phyloP scores from a whole-genome alignment of 2,888 invertebrate species.

The Apamea crenata region DNA sequence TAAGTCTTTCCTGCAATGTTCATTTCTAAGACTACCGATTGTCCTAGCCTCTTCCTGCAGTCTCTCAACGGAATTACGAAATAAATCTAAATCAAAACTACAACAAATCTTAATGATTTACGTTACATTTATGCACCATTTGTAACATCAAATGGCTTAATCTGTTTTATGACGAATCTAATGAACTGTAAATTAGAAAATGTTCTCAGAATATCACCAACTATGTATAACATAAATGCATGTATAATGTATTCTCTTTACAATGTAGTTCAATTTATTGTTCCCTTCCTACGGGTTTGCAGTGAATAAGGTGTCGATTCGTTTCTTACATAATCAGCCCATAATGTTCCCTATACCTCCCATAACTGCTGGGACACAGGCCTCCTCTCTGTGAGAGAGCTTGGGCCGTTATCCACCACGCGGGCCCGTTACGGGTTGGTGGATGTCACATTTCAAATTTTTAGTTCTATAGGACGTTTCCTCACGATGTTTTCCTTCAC shows the following conservation, averaged over 20 bases:
- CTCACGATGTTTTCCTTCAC: too few species aligned
- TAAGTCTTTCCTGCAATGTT: background rate
- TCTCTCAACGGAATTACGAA: constrained; percentile 9
- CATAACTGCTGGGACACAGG: too few species aligned
- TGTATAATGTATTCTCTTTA: constrained; percentile 43
- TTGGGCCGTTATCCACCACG: too few species aligned
- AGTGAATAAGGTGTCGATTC: constrained; percentile 34
- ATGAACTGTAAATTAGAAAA: constrained; percentile 32
- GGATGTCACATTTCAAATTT: too few species aligned
- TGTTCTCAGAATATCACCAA: background rate
- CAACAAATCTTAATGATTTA: constrained; percentile 44
- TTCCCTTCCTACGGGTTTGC: constrained; percentile 7
- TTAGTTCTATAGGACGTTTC: too few species aligned
- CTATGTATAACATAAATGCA: constrained; percentile 20
- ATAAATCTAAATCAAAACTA: constrained; percentile 31
- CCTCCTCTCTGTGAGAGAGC: too few species aligned
- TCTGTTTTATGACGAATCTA: constrained; percentile 31
- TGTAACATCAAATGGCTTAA: constrained; percentile 41
- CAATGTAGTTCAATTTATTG: constrained; percentile 37
- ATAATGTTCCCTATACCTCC: too few species aligned
- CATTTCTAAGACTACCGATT: background rate
- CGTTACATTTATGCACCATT: constrained; percentile 40
- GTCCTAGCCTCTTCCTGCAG: background rate
- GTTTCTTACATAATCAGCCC: too few species aligned
- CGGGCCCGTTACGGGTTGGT: too few species aligned